These are phyloP conservation scores for Ephydatia muelleri DNA, from an alignment of 37 sponge, comb jelly and placozoan genomes.

Conservation along the genomic window DNA sequence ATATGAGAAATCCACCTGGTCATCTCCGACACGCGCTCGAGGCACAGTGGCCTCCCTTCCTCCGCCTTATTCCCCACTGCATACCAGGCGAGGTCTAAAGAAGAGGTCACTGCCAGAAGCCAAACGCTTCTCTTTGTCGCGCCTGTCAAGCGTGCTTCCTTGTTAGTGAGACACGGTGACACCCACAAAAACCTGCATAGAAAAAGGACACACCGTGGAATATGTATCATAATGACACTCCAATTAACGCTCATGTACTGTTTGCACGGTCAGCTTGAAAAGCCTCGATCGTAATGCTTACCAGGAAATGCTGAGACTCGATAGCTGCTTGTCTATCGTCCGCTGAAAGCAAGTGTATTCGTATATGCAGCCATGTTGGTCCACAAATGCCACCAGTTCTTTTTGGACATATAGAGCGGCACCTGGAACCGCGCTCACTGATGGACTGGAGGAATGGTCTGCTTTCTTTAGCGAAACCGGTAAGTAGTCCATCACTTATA, in stretches of 20 bases:
- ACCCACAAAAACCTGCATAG: conserved; percentile 36
- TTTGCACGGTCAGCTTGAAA: not conserved
- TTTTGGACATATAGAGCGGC: conserved; percentile 34
- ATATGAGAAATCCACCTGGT: conserved; percentile 21
- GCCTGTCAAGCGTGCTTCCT: conserved; percentile 32
- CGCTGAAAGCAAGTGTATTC: conserved; percentile 11
- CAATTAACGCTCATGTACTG: not conserved
- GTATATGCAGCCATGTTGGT: conserved; percentile 12
- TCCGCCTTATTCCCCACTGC: not conserved
- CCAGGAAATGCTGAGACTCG: not conserved
- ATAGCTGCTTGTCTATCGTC: not conserved
- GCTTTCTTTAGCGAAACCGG: conserved; percentile 34
- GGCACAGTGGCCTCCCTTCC: not conserved
- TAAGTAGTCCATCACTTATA: conserved; percentile 34
- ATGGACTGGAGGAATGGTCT: conserved; percentile 17
- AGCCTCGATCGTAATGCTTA: conserved; percentile 9
- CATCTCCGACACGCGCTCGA: conserved; percentile 29
- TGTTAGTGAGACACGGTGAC: conserved; percentile 6
- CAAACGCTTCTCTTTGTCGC: conserved; percentile 21
- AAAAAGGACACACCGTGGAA: not conserved
- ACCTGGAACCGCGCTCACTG: not conserved
- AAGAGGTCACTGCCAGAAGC: conserved; percentile 38
- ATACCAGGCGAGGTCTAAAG: conserved; percentile 35
- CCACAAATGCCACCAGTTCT: conserved; percentile 27
- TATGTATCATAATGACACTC: not conserved